Evolutionary conservation across 2,888 invertebrate species (phyloP).

Genomic region (Drosophila atripex): DNA sequence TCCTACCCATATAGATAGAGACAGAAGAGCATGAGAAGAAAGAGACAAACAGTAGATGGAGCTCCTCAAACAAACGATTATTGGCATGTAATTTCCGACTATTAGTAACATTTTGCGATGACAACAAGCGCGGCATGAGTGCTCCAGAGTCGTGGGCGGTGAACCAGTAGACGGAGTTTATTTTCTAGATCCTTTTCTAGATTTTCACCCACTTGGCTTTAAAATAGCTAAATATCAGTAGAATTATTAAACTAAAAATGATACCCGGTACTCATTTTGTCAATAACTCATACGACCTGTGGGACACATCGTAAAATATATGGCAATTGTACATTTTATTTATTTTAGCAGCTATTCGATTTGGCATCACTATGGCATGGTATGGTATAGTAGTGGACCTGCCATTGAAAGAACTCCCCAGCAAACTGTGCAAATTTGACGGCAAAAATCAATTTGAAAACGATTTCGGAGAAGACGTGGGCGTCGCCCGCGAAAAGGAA

Average conservation of each 20-base stretch:
- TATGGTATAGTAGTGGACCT: constrained; percentile 13
- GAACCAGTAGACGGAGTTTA: not conserved
- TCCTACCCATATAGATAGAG: constrained; percentile 36
- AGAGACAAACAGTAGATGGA: constrained; percentile 10
- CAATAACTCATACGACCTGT: not conserved
- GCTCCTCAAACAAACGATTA: constrained; percentile 59
- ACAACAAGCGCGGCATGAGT: constrained; percentile 68
- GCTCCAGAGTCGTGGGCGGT: constrained; percentile 17
- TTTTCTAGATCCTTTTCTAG: constrained; percentile 8
- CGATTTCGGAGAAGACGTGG: constrained; percentile 74
- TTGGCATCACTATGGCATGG: not conserved
- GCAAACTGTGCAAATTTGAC: constrained; percentile 75
- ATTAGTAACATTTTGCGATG: constrained; percentile 77
- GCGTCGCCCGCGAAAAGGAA: constrained; percentile 74
- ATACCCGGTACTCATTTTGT: too few relatives aligned
- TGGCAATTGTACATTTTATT: too few relatives aligned
- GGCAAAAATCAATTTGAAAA: constrained; percentile 78
- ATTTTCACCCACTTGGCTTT: constrained; percentile 7
- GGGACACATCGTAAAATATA: not conserved
- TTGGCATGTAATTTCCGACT: constrained; percentile 76
- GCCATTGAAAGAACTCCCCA: constrained; percentile 39
- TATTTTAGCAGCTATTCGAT: not conserved
- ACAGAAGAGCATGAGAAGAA: not conserved
- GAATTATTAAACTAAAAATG: too few relatives aligned
- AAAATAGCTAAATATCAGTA: not conserved